Percentiles rank a stretch among this genome's conserved stretches.
Conservation (phyloP, 1,140 invertebrate genomes). For the Hylaeus volcanicus region DNA sequence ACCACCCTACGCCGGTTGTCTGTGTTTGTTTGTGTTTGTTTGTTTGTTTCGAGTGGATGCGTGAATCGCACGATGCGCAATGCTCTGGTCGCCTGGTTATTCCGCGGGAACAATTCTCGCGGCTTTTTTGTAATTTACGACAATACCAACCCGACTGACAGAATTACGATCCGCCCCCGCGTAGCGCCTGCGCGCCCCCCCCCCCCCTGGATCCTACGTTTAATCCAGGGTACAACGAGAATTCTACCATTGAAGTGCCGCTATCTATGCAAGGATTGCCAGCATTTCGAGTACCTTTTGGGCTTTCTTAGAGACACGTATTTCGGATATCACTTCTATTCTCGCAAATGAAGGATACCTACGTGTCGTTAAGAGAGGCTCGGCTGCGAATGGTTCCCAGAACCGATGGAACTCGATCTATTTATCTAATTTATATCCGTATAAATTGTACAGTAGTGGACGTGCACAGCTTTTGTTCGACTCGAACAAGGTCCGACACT, state of each 20-base stretch:
- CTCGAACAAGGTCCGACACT: neutral
- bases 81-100: slow-evolving; percentile 5
- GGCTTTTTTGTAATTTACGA: slow-evolving; percentile 49
- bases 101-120: slow-evolving; percentile 37
- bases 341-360: too few species aligned
- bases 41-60: neutral
- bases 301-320: too few species aligned
- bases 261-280: too few species aligned
- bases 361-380: too few species aligned
- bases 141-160: slow-evolving; percentile 36
- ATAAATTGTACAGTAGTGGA: too few species aligned
- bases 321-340: too few species aligned
- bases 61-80: neutral
- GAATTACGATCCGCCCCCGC: slow-evolving; percentile 28
- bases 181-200: neutral
- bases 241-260: neutral
- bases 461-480: neutral
- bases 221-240: neutral
- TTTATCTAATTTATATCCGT: too few species aligned
- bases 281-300: too few species aligned
- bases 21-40: neutral
- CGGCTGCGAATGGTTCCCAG: too few species aligned
- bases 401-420: too few species aligned
- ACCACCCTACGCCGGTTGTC: too few species aligned
- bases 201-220: neutral